Base-by-base conservation (phyloP, 2,797 vertebrate species). In the Masticophis lateralis region DNA sequence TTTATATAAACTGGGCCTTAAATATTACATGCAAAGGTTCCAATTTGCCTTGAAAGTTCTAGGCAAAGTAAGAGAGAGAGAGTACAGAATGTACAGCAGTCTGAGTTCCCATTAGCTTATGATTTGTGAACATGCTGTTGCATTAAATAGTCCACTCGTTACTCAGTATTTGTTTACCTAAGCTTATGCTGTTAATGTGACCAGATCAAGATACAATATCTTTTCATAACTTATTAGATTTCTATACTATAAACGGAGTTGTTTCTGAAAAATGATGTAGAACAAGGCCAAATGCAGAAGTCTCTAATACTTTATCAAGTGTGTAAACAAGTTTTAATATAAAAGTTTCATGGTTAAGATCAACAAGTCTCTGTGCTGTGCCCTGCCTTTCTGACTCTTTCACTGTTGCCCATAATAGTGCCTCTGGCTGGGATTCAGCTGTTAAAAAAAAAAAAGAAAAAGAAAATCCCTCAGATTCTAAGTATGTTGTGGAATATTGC, bases 401-500 rank as follows among this genome's bases (percentile, higher is more conserved):
- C 51, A 87, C n/a, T 55, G n/a, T 16, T 53, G 28, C 8, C n/a
- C 13, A 22, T 32, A 90, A 56, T 90, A 69, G n/a, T 90, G 66
- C 90, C 55, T 90, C 53, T 69, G 63, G 55, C 27, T 86, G n/a
- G 16, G 8, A 57, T 79, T 43, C 2, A 83, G 27, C 9, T 28
- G 27, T 57, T 37, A 37, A n/a, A 53, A 69, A 12, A 53, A 28
- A 13, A 32, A 53, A 32, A 22, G 7, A 47, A 83, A 74, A 43
- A 79, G 18, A 83, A 83, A 47, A 47, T 5, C 43, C 43, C 37
- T 47, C 20, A 20, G 74, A 47, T 79, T 79, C 37, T 79, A 74
- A 79, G 69, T 43, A 79, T 43, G 37, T 2, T 83, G 37, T 47
- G 37, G 43, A 83, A 83, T 93, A 91, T 91, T 95, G 91, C 25